These are phyloP conservation scores for Pheosia gnoma DNA, from an alignment of 2,888 invertebrate genomes.

Conservation along the genomic window DNA sequence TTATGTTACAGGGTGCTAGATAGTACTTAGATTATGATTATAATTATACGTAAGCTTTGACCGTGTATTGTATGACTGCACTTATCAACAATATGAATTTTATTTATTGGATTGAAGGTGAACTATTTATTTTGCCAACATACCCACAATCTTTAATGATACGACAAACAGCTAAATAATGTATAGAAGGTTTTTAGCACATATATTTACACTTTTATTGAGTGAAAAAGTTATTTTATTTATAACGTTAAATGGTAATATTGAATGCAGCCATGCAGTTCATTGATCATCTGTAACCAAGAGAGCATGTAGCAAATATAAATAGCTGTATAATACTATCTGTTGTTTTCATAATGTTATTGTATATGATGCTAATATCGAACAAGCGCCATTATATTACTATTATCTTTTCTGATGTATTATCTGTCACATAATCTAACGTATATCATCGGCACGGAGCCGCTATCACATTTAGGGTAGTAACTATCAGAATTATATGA, in stretches of 20 bases:
- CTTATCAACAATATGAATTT: slow-evolving; percentile 14
- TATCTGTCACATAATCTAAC: slow-evolving; percentile 71
- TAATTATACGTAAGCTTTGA: slow-evolving; percentile 44
- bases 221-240: slow-evolving; percentile 1
- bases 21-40: slow-evolving; percentile 67
- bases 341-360: slow-evolving; percentile 48
- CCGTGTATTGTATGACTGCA: slow-evolving; percentile 55
- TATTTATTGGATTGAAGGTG: neutral
- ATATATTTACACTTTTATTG: neutral
- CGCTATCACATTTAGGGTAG: slow-evolving; percentile 62
- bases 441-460: slow-evolving; percentile 53
- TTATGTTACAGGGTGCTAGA: slow-evolving; percentile 69
- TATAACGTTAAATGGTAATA: slow-evolving; percentile 4
- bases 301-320: slow-evolving; percentile 47
- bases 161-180: neutral
- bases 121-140: neutral
- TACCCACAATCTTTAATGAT: neutral
- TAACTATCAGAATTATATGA: slow-evolving; percentile 62
- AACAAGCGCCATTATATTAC: slow-evolving; percentile 53
- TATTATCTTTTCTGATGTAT: slow-evolving; percentile 64
- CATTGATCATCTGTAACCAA: slow-evolving; percentile 34
- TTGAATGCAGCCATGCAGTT: slow-evolving; percentile 49
- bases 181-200: neutral
- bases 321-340: slow-evolving; percentile 46
- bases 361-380: slow-evolving; percentile 53